Conservation (phyloP, 2,113 vertebrate genomes). For the Platycercus adscitus region DNA sequence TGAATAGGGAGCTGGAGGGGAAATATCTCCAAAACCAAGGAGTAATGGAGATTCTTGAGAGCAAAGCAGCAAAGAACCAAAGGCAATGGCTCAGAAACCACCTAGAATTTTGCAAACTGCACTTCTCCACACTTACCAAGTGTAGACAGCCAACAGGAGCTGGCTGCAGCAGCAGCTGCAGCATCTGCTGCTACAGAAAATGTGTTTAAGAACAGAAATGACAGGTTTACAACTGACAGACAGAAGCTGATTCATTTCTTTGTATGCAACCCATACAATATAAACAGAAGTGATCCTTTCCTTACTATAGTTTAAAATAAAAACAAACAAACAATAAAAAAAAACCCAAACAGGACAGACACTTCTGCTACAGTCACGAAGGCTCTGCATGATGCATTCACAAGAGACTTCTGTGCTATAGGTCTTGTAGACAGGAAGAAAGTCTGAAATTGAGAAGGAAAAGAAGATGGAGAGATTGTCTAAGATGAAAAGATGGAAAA, state of each 20-base stretch:
- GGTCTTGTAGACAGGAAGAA: background rate
- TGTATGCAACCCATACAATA: background rate
- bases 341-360: background rate
- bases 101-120: background rate
- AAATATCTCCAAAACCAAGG: background rate
- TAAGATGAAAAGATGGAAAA: slow-evolving; percentile 2
- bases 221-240: background rate
- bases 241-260: background rate
- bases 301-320: background rate
- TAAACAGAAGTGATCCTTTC: background rate
- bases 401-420: background rate
- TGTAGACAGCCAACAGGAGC: background rate
- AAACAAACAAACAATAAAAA: background rate
- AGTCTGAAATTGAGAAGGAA: background rate
- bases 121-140: background rate
- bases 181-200: background rate
- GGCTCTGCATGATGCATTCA: background rate
- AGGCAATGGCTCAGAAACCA: background rate
- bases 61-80: background rate
- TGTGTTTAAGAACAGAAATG: background rate
- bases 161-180: background rate
- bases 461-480: background rate
- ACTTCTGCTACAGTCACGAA: background rate
- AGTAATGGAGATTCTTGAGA: background rate
- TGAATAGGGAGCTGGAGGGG: background rate